phyloP scores from a whole-genome alignment of 2,113 vertebrate species.

The Typhlomys cinereus region DNA sequence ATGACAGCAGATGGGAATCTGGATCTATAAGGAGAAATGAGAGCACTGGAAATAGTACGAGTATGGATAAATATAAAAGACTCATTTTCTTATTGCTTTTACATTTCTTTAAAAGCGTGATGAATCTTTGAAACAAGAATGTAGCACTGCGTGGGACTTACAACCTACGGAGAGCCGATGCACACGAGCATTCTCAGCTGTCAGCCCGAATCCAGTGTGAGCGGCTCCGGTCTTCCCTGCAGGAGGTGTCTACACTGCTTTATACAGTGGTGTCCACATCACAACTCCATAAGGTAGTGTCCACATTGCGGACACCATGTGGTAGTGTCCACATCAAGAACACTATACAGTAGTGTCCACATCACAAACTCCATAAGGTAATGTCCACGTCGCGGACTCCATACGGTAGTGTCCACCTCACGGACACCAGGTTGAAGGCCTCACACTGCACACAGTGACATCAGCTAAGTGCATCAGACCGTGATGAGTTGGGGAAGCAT shows the following conservation, averaged over 20 bases:
- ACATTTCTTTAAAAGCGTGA: constrained; percentile 34
- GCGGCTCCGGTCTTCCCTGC: too few species aligned
- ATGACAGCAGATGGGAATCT: constrained; percentile 37
- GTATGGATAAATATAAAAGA: constrained; percentile 11
- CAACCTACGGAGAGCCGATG: not conserved
- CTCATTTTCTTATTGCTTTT: not conserved
- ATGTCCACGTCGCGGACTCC: too few species aligned
- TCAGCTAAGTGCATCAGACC: not conserved
- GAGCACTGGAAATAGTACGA: constrained; percentile 22
- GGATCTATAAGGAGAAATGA: constrained; percentile 39
- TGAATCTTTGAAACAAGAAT: constrained; percentile 22
- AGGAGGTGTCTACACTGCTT: too few species aligned
- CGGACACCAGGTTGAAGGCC: not conserved
- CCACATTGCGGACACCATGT: too few species aligned
- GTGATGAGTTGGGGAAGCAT: not conserved
- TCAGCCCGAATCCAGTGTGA: too few species aligned
- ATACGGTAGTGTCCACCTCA: too few species aligned
- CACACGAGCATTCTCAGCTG: not conserved
- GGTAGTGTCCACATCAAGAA: too few species aligned
- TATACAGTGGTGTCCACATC: too few species aligned
- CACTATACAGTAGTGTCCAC: too few species aligned
- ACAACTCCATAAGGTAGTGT: too few species aligned
- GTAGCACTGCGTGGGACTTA: not conserved
- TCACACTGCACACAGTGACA: not conserved
- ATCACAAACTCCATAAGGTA: too few species aligned